phyloP scores from a whole-genome alignment of 2,113 vertebrate genomes.

The Uria aalge region DNA sequence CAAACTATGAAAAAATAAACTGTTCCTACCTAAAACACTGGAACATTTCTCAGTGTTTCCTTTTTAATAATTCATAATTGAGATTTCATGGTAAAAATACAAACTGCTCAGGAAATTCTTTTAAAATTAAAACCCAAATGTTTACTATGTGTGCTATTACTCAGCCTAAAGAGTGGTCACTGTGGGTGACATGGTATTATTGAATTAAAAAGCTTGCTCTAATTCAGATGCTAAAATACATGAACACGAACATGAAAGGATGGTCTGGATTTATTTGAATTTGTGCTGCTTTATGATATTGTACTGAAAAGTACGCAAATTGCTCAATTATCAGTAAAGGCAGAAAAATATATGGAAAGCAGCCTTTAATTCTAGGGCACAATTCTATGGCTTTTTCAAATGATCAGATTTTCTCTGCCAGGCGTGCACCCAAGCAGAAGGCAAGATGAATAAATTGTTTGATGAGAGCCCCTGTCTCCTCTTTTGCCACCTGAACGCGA shows the following conservation, averaged over 20 bases:
- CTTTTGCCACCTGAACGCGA: not conserved
- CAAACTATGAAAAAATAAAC: not conserved
- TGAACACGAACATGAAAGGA: not conserved
- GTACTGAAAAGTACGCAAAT: not conserved
- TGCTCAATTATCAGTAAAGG: not conserved
- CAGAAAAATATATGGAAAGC: not conserved
- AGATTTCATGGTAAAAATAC: not conserved
- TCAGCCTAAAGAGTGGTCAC: not conserved
- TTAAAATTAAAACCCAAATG: not conserved
- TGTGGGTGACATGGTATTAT: not conserved
- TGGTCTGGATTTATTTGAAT: not conserved
- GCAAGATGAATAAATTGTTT: not conserved
- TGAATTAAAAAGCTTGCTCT: not conserved
- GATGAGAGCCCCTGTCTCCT: not conserved
- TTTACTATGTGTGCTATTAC: not conserved
- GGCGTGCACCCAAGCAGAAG: not conserved
- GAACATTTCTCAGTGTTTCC: not conserved
- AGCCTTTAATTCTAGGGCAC: not conserved
- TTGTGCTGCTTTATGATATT: not conserved
- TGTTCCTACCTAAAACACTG: not conserved
- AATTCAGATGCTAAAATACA: not conserved
- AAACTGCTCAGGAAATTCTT: not conserved
- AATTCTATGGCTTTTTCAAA: not conserved
- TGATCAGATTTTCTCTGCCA: not conserved
- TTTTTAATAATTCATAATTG: not conserved